phyloP scores from a whole-genome alignment of 2,113 vertebrate species.

The Geothlypis trichas region DNA sequence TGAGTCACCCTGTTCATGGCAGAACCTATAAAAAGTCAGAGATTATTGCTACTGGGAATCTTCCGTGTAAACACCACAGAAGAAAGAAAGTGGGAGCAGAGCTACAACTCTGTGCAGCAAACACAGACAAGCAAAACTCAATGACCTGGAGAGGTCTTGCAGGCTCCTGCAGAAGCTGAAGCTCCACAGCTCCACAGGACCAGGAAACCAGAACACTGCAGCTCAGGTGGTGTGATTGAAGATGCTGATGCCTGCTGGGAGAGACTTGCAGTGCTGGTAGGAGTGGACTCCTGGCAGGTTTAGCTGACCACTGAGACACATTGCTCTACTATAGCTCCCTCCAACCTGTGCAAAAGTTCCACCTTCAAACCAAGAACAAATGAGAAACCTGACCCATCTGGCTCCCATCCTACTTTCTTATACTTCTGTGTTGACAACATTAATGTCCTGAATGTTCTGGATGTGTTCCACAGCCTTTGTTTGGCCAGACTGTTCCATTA shows the following conservation, averaged over 20 bases:
- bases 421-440: background rate
- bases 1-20: background rate
- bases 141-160: accelerated
- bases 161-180: background rate
- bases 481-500: background rate
- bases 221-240: background rate
- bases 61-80: background rate
- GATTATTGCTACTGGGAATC: background rate
- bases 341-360: background rate
- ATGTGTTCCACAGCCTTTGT: background rate
- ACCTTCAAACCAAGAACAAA: background rate
- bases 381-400: background rate
- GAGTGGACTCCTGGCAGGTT: background rate
- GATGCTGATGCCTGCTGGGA: background rate
- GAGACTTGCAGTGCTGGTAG: accelerated
- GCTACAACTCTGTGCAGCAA: background rate
- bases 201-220: background rate
- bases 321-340: background rate
- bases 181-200: background rate
- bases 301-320: accelerated
- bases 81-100: background rate
- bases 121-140: background rate
- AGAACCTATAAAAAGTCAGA: background rate
- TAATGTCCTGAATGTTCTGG: background rate
- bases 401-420: background rate